Base-by-base conservation (phyloP, 2,113 vertebrate species). In the Fregata magnificens region DNA sequence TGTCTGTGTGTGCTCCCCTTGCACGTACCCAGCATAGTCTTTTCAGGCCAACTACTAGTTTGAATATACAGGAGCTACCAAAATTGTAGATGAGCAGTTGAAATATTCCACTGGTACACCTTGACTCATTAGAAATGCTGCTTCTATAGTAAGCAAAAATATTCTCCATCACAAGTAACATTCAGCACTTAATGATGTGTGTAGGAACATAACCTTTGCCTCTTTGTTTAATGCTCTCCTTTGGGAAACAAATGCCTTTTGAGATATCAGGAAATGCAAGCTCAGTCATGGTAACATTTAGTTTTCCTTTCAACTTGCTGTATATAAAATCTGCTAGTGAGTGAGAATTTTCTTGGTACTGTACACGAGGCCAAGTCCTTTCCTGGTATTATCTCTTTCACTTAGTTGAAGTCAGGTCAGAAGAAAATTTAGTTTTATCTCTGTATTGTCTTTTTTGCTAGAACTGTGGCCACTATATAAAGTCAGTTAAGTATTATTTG, bases 191-290 rank as follows among this genome's bases (percentile, higher is more conserved):
- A 29, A 29, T 0, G 14, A 69, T 49, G 50, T 71, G 19, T 86
- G 21, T 61, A 82, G 62, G 34, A 87, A 66, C 2, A 3, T 29
- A 90, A 91, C 65, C 61, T 92, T 95, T 96, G 52, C 19, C 29
- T 88, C 72, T 80, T 61, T 73, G 67, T 85, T 89, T 93, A 91
- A 89, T 58, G 36, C 44, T 81, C 5, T 80, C 49, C 66, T 86
- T 89, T 84, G 82, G 62, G 82, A 91, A 89, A 89, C 50, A 94
- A 87, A 79, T 80, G 83, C 45, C 84, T 89, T 92, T 93, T 86
- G 77, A 91, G 71, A 70, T 79, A 79, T 10, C 82, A 71, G 84
- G 44, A 94, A 89, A 90, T 59, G 42, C 65, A 91, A 82, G 56
- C 40, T 90, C 70, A 61, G 44, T 65, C 56, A 10, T 22, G 17